These are phyloP conservation scores for Lucinisca nassula DNA, from an alignment of 2,888 invertebrate genomes.

Conservation along the genomic window DNA sequence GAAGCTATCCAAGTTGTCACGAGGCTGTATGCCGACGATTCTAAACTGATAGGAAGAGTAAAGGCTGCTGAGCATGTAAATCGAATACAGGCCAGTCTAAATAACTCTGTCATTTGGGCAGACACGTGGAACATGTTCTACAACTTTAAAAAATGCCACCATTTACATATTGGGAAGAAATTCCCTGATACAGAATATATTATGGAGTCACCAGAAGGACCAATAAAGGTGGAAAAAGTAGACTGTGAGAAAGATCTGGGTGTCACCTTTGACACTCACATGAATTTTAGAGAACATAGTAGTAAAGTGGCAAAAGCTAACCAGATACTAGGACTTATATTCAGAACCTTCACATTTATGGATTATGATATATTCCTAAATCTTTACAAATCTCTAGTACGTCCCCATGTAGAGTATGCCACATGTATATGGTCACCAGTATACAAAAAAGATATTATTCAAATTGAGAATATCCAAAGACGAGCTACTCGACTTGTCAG, in stretches of 20 bases:
- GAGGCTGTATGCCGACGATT: constrained; percentile 22
- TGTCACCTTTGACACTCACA: constrained; percentile 25
- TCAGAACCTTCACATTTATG: constrained; percentile 31
- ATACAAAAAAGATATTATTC: constrained; percentile 8
- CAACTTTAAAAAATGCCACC: constrained; percentile 29
- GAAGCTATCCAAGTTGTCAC: neutral
- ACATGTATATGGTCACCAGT: too few species aligned
- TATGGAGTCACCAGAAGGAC: neutral
- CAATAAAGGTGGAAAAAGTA: neutral
- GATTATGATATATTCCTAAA: constrained; percentile 25
- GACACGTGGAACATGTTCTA: constrained; percentile 14
- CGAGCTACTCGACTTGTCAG: constrained; percentile 23
- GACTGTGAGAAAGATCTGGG: constrained; percentile 20
- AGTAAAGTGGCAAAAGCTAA: constrained; percentile 32
- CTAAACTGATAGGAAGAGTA: neutral
- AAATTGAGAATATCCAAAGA: constrained; percentile 38
- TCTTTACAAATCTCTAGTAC: constrained; percentile 32
- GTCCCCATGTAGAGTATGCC: too few species aligned
- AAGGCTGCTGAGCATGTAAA: neutral
- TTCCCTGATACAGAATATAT: neutral
- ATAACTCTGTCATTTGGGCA: constrained; percentile 19
- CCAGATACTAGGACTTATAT: constrained; percentile 28
- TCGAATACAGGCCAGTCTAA: constrained; percentile 1
- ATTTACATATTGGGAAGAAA: neutral
- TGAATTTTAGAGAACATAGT: constrained; percentile 28